phyloP scores from a whole-genome alignment of 1,140 invertebrate genomes.

The Maniola jurtina region DNA sequence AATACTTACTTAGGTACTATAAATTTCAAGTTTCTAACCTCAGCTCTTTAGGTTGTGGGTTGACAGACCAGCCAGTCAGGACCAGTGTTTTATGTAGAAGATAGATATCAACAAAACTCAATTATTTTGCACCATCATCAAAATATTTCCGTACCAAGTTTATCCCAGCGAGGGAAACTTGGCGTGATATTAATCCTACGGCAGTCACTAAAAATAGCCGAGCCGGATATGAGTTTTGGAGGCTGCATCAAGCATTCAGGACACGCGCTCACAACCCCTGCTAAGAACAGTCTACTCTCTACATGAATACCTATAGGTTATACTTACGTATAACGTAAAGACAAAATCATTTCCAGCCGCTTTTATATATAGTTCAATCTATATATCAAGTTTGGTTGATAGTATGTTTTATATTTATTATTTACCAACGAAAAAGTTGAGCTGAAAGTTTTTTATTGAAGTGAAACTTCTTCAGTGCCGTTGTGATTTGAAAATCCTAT shows the following conservation, averaged over 20 bases:
- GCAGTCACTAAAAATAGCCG: conserved; percentile 38
- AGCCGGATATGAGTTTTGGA: conserved; percentile 48
- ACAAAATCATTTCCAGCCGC: conserved; percentile 6
- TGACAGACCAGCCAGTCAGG: too few species aligned
- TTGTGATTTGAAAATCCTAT: too few species aligned
- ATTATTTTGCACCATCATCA: background rate
- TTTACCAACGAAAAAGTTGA: too few species aligned
- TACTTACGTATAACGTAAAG: background rate
- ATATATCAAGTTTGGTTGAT: too few species aligned
- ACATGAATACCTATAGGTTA: conserved; percentile 9
- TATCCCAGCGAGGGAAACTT: background rate
- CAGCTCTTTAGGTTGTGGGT: too few species aligned
- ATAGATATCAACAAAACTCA: background rate
- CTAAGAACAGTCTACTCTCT: conserved; percentile 2
- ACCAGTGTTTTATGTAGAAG: too few species aligned
- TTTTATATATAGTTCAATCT: too few species aligned
- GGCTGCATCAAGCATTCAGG: conserved; percentile 30
- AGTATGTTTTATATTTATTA: too few species aligned
- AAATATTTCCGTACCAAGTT: background rate
- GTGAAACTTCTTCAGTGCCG: too few species aligned
- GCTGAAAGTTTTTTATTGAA: too few species aligned
- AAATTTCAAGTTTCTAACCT: too few species aligned
- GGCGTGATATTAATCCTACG: conserved; percentile 32
- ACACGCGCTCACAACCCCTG: conserved; percentile 32
- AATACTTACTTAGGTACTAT: too few species aligned